Evolutionary conservation across 2,113 vertebrate species (phyloP), one percentile per base, ranked within the genome.

Genomic region (Casuarius casuarius): DNA sequence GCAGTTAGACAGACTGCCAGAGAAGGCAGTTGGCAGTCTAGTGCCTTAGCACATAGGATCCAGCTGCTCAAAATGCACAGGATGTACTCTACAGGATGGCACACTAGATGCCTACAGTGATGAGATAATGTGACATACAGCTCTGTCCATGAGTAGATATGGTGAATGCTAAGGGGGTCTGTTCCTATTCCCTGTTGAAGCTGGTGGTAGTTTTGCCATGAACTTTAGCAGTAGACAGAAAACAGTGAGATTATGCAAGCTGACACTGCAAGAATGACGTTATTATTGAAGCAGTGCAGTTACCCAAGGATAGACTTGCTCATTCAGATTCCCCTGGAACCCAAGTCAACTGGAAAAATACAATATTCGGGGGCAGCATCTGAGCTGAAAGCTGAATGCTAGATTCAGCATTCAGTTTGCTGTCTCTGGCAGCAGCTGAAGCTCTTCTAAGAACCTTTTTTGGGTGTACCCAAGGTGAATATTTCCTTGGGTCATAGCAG

Each of bases 21-120:
- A 38, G 70, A 66, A 84, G 66, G 51, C 74, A 87, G 25, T 77
- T 78, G 84, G 56, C 77, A 90, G 82, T 29, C 38, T 90, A 38
- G n/a, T 86, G 84, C 51, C 63, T 56, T n/a, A 81, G 65, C 58
- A 82, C 73, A 40, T 11, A 56, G 75, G 26, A 85, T 67, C 66
- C 58, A 94, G 87, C 81, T 92, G 80, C 84, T 96, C 78, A 58
- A 63, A 81, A 95, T 84, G 88, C 75, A 78, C 2, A 4, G 26
- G 44, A 22, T 70, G 40, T 23, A 13, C 59, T 46, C 74, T 76
- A 28, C 38, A 48, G 70, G 76, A 80, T 25, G 49, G 82, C 65
- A 73, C 84, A 6, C 44, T 49, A 91, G 65, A n/a, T 88, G 68
- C 18, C 65, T 61, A 59, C 67, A 82, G 70, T 51, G 91, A 94